Conservation (phyloP, 1,140 invertebrate species). For the Melitaea cinxia region DNA sequence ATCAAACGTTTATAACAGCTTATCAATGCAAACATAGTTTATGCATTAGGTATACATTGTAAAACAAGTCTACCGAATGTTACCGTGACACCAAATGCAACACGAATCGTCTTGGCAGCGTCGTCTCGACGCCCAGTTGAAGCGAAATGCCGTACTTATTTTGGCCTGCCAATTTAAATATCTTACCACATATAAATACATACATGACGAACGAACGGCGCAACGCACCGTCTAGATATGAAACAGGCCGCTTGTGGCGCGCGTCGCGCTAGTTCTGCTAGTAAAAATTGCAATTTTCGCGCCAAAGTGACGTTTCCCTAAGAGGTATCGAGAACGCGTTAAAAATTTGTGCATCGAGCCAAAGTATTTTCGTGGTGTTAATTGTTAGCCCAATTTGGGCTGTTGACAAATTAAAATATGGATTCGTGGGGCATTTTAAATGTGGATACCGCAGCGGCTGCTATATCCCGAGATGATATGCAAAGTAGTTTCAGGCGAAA, state of each 20-base stretch:
- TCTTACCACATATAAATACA: conserved; percentile 59
- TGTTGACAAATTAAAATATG: conserved; percentile 71
- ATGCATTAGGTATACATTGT: neutral
- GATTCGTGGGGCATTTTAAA: conserved; percentile 85
- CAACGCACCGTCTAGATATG: conserved; percentile 21
- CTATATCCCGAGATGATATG: conserved; percentile 84
- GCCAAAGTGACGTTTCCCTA: conserved; percentile 37
- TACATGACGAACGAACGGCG: conserved; percentile 30
- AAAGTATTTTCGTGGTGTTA: conserved; percentile 39
- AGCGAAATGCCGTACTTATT: conserved; percentile 81
- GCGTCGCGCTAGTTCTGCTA: conserved; percentile 19
- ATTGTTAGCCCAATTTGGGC: conserved; percentile 33
- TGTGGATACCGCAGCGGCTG: conserved; percentile 83
- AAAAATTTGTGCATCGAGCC: conserved; percentile 36
- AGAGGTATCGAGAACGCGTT: conserved; percentile 15
- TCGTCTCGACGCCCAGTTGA: conserved; percentile 62
- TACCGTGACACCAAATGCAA: conserved; percentile 66
- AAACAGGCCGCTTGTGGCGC: conserved; percentile 16
- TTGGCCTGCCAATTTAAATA: conserved; percentile 80
- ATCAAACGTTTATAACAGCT: no score
- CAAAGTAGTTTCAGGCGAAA: conserved; percentile 80
- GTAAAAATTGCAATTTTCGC: conserved; percentile 29
- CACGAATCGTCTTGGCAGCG: conserved; percentile 69
- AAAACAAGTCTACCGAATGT: conserved; percentile 7
- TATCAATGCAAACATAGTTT: no score